Conservation (phyloP, 23 tunicate species). For the Phallusia fumigata region DNA sequence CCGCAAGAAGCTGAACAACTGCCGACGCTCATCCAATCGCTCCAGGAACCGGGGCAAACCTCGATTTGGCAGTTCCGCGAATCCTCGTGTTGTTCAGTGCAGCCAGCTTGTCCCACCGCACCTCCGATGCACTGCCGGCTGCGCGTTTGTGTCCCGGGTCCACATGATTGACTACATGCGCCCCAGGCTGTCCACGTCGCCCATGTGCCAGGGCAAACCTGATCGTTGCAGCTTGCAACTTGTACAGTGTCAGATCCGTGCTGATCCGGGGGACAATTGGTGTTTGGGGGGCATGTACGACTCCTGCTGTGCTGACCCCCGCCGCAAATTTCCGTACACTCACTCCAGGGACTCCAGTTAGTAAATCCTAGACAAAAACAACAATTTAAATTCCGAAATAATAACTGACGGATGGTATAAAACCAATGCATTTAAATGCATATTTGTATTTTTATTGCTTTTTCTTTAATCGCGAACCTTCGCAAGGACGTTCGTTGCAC, state of each 20-base stretch:
- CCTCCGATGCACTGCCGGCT: constrained; percentile 35
- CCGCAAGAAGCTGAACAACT: constrained; percentile 34
- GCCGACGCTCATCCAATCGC: constrained; percentile 1
- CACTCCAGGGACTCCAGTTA: constrained; percentile 32
- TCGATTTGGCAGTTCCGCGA: background rate
- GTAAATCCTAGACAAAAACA: constrained; percentile 17
- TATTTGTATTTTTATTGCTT: too few relatives aligned
- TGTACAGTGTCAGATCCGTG: constrained; percentile 22
- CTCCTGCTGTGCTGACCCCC: constrained; percentile 27
- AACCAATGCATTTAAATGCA: too few relatives aligned
- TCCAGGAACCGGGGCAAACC: constrained; percentile 49
- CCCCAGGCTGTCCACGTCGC: constrained; percentile 22
- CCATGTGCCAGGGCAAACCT: constrained; percentile 47
- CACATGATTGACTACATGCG: constrained; percentile 33
- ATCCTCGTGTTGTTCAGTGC: constrained; percentile 21
- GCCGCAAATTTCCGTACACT: constrained; percentile 36
- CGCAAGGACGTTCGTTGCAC: background rate
- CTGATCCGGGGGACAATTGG: constrained; percentile 30
- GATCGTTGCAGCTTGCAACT: constrained; percentile 11
- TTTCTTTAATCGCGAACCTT: background rate
- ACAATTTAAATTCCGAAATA: too few relatives aligned
- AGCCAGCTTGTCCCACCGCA: constrained; percentile 41
- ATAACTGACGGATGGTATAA: too few relatives aligned
- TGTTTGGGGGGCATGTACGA: constrained; percentile 22
- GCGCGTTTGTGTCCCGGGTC: constrained; percentile 16